Conservation (phyloP, 2,888 invertebrate genomes). For the Pristionchus entomophagus region DNA sequence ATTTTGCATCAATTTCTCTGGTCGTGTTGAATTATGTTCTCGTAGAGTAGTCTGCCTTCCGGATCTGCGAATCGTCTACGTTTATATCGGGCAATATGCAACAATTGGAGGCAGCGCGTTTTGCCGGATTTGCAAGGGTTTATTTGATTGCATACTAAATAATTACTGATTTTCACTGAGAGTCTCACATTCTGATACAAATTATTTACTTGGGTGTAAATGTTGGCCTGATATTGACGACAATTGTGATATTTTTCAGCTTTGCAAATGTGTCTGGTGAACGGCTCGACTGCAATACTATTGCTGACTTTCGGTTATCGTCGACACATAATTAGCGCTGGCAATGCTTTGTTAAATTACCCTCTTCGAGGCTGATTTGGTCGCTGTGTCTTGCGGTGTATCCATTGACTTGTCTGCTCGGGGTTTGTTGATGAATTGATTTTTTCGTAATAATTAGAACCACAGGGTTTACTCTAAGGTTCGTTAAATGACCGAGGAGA, state of each 20-base stretch:
- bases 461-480: not conserved
- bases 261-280: not conserved
- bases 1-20: not conserved
- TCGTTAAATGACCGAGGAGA: not conserved
- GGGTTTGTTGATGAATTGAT: not conserved
- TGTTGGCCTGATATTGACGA: no score
- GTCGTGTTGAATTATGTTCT: not conserved
- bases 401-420: not conserved
- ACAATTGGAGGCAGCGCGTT: not conserved
- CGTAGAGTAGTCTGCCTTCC: not conserved
- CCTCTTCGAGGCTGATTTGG: not conserved
- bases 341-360: not conserved
- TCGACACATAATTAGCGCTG: not conserved
- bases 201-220: no score
- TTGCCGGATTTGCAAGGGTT: not conserved
- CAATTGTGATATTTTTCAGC: no score
- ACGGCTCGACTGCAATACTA: not conserved
- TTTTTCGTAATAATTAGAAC: not conserved
- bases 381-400: not conserved
- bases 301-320: not conserved
- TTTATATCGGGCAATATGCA: not conserved
- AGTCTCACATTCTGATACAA: no score
- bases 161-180: no score
- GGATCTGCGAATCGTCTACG: not conserved
- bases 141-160: not conserved